Evolutionary conservation across 2,113 vertebrate genomes (phyloP), one percentile per base, ranked within the genome.

Genomic region (Anseranas semipalmata): DNA sequence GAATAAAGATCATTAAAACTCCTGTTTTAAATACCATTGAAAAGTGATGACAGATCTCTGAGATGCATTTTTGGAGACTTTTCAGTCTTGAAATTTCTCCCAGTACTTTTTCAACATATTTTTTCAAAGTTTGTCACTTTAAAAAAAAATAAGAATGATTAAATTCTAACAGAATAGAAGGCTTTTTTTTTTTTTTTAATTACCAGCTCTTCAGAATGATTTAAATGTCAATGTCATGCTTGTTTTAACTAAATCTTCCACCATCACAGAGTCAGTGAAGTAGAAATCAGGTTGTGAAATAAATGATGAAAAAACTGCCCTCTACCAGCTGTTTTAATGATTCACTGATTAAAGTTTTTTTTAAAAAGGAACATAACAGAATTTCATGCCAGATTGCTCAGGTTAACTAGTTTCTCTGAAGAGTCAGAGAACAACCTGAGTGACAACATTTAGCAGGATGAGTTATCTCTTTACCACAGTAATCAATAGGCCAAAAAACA

Each of bases 371-470:
- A n/a, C n/a, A n/a, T n/a, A n/a, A n/a, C n/a, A n/a, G n/a, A n/a
- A n/a, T n/a, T n/a, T n/a, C 67, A 87, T 75, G 63, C 37, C 82
- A 88, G 45, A 86, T 76, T 93, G 45, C 79, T 93, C 63, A 79
- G 72, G 74, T 91, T 96, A 94, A 94, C 89, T 88, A 45, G 46
- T 73, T 70, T 88, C 59, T 81, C 83, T 81, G 79, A 88, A 63
- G 50, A 86, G 41, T 80, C 11, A 48, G 43, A 66, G 37, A 32
- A 70, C 15, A 87, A 81, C 27, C 68, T 20, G 30, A 39, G 50
- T 77, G 88, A 80, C 30, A 87, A 30, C 18, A 39, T 76, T 82
- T 80, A 85, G 59, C 86, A 74, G 22, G 22, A 24, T 52, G 66
- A 75, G 3, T 81, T 88, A 22, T 37, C 50, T 87, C 46, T 87